Evolutionary conservation across 2,888 invertebrate genomes (phyloP), one percentile per base, ranked within the genome.

Genomic region (Acanthosoma haemorrhoidale): DNA sequence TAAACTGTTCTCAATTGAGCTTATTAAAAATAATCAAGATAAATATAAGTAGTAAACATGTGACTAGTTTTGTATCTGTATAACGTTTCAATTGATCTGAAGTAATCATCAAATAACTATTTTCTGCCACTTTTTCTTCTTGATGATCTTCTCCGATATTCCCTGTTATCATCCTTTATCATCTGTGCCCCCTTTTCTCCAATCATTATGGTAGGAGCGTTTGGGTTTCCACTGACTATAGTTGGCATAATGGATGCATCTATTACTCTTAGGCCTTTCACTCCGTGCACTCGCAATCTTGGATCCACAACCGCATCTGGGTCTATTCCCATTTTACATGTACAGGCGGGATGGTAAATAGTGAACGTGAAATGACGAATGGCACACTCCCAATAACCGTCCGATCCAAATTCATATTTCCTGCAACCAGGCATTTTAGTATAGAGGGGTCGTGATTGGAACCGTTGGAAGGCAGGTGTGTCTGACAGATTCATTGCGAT

Each of bases 201-300:
- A 66, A 94, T 93, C 92, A 94, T 94, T 57, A 94, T 92, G 1
- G 88, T 87, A 0, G 92, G 92, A 1, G 93, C 94, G 79, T 94
- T 94, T 0, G 94, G 92, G 81, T 94, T 94, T 0, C 94, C 94
- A 78, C 92, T 93, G 13, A 92, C 86, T 72, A 94, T 93, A 1
- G 85, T 87, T 0, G 94, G 94, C 93, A 94, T 94, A 66, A 94
- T 88, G 73, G 92, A 91, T 0, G 92, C 92, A 78, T 93, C 93
- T 0, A 88, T 88, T 0, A 93, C 91, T 72, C 93, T 83, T 25
- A 93, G 80, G 31, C 89, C 88, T 1, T 87, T 85, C 0, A 93
- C 85, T 0, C 92, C 93, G 74, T 91, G 87, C 1, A 93, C 92
- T 21, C 87, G 83, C 63, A 93, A 79, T 64, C 92, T 81, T 0